phyloP scores from a whole-genome alignment of 2,888 invertebrate genomes.

The Imbricaverruca yamaguchii region DNA sequence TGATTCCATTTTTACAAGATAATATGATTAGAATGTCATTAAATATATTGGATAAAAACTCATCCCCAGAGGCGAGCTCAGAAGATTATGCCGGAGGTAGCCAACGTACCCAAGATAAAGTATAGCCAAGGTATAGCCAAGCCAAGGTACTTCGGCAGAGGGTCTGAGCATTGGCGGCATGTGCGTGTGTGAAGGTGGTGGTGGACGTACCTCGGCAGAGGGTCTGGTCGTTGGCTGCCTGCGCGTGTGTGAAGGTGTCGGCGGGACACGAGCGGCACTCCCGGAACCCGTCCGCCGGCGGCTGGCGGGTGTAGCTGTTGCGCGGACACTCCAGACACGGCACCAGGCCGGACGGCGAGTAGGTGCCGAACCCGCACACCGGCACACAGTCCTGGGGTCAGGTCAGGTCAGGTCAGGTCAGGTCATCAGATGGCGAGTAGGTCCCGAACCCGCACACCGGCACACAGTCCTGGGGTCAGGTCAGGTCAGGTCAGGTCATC shows the following conservation, averaged over 20 bases:
- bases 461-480: no score
- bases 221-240: conserved; percentile 74
- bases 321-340: conserved; percentile 90
- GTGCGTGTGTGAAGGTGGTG: conserved; percentile 54
- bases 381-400: conserved; percentile 77
- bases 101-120: no score
- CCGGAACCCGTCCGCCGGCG: conserved; percentile 82
- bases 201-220: conserved; percentile 54
- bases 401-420: conserved; percentile 29
- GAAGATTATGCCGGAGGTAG: no score
- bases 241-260: conserved; percentile 81
- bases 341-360: conserved; percentile 86
- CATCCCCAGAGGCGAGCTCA: no score
- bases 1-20: no score
- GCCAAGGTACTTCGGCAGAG: no score
- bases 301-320: conserved; percentile 79
- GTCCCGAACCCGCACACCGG: no score
- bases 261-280: conserved; percentile 89
- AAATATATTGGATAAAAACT: no score
- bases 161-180: no score
- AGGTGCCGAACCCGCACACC: conserved; percentile 92
- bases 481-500: no score
- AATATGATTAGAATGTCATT: no score
- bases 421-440: not conserved
- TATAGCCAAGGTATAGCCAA: no score